Evolutionary conservation across 2,797 vertebrate genomes (phyloP), one percentile per base, ranked within the genome.

Genomic region (Sebastes hopkinsi): DNA sequence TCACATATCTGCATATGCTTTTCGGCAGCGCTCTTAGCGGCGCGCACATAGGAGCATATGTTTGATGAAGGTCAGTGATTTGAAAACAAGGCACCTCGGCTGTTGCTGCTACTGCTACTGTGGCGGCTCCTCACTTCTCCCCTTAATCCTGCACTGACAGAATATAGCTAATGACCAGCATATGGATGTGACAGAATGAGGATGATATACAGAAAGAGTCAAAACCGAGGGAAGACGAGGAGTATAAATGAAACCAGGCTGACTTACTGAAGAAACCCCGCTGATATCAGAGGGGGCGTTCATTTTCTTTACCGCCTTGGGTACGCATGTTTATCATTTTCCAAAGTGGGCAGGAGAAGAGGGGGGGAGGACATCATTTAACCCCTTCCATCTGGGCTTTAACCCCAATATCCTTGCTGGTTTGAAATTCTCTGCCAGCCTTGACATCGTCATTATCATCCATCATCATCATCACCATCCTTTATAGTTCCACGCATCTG

Each of bases 1-100:
- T 92, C 91, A 89, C 88, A 67, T 88, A 91, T 92, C 90, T 91
- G 88, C 91, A 93, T 92, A 90, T 89, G 92, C 83, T 92, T 69
- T 81, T 69, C 72, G 30, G 86, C 80, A 23, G 83, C 73, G 71
- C 80, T 82, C 82, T 71, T 71, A 83, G 84, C 87, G 16, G 59
- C 77, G 4, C 79, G 67, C 75, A 67, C 85, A 52, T 65, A 29
- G 62, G 52, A 91, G 90, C 93, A 91, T 88, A 89, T 87, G 90
- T 92, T 86, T 79, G 88, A 92, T 83, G 87, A 92, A 94, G 91
- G 93, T 93, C 91, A 87, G 77, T 66, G 84, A 80, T 90, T 92
- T 81, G 80, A 89, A 87, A 93, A 89, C 89, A 88, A 91, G 81
- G 60, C 80, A 75, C 78, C 81, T 91, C 75, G 72, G 77, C 78